A percentile compares a stretch with the other conserved stretches of the same genome.
These are phyloP conservation scores for Sinopyrophorus schimmeli DNA, from an alignment of 2,888 invertebrate species.

Conservation along the genomic window DNA sequence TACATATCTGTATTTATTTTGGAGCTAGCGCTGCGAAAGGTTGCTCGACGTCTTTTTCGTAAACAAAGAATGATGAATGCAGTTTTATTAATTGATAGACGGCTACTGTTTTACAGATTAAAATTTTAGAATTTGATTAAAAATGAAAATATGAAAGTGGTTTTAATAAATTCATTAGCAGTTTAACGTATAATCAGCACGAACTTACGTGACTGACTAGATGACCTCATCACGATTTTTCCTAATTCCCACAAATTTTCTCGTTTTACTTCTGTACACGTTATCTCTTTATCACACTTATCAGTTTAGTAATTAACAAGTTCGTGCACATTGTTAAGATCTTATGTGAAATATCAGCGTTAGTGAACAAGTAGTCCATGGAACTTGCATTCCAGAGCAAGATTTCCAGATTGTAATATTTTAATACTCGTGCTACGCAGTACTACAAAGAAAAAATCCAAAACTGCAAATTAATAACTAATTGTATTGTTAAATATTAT, in stretches of 20 bases:
- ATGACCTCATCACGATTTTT: constrained; percentile 44
- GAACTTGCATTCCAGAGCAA: constrained; percentile 43
- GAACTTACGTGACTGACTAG: constrained; percentile 36
- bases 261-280: constrained; percentile 38
- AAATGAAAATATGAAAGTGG: constrained; percentile 5
- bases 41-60: no score
- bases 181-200: constrained; percentile 21
- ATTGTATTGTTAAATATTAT: no score
- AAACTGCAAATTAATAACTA: no score
- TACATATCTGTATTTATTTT: no score
- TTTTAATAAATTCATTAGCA: constrained; percentile 10
- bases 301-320: constrained; percentile 49
- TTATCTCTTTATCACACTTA: constrained; percentile 41
- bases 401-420: constrained; percentile 47
- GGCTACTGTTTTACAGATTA: no score
- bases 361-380: constrained; percentile 46
- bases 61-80: no score
- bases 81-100: no score
- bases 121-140: no score
- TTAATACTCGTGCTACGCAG: no score
- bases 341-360: constrained; percentile 47
- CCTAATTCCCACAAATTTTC: constrained; percentile 47
- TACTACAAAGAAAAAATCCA: no score
- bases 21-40: no score
- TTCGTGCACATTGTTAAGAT: constrained; percentile 47